Evolutionary conservation across 2,888 invertebrate genomes (phyloP).

Genomic region (Pachliopta kotzebuea): DNA sequence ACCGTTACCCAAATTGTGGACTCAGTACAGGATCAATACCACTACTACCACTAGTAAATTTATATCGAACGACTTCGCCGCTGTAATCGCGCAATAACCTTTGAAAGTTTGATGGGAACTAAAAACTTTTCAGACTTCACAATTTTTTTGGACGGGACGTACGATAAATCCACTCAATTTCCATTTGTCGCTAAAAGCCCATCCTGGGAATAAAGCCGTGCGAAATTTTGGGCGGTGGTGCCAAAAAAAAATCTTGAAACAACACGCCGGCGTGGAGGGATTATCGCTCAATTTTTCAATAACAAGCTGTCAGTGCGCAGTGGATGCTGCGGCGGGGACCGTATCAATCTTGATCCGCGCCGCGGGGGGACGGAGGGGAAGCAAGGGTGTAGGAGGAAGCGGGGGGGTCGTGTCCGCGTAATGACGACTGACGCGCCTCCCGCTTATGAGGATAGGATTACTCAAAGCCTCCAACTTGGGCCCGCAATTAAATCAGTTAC

Average conservation of each 20-base stretch:
- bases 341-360: conserved; percentile 73
- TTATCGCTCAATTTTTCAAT: conserved; percentile 77
- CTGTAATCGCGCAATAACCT: not conserved
- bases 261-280: conserved; percentile 55
- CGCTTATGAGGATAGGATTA: conserved; percentile 68
- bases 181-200: conserved; percentile 38
- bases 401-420: conserved; percentile 54
- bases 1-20: too few relatives aligned
- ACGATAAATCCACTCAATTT: conserved; percentile 35
- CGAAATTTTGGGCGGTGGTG: conserved; percentile 17
- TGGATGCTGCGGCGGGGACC: conserved; percentile 44
- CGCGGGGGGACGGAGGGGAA: conserved; percentile 50
- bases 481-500: conserved; percentile 59
- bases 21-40: too few relatives aligned
- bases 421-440: conserved; percentile 74
- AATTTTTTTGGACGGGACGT: not conserved
- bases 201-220: conserved; percentile 34
- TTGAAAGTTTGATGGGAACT: conserved; percentile 15
- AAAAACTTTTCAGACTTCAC: conserved; percentile 12
- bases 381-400: conserved; percentile 20
- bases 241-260: conserved; percentile 53
- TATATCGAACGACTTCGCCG: too few relatives aligned
- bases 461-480: conserved; percentile 53
- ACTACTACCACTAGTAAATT: too few relatives aligned
- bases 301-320: conserved; percentile 66